Conservation (phyloP, 2,888 invertebrate genomes). For the Drosophila longiperda region DNA sequence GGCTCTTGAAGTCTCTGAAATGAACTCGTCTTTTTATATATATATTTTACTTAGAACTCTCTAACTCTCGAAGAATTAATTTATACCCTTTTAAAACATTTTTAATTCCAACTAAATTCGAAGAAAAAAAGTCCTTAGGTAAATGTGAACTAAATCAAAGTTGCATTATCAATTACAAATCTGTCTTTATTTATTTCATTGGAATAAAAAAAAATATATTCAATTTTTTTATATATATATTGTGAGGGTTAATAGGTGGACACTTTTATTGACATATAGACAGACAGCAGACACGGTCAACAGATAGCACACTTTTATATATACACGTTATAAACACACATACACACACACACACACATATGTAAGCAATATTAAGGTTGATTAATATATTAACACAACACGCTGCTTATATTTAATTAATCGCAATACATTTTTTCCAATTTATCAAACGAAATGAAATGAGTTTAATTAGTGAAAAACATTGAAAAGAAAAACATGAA, state of each 20-base stretch:
- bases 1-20: background rate
- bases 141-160: slow-evolving; percentile 2
- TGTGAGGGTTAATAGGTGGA: slow-evolving; percentile 26
- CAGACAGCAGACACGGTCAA: slow-evolving; percentile 44
- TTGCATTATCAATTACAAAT: slow-evolving; percentile 19
- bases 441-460: slow-evolving; percentile 9
- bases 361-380: slow-evolving; percentile 31
- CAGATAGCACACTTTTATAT: slow-evolving; percentile 41
- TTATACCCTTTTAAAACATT: background rate
- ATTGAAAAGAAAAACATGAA: slow-evolving; percentile 18
- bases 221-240: background rate
- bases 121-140: background rate
- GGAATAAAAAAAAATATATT: background rate
- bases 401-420: slow-evolving; percentile 24
- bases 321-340: slow-evolving; percentile 18
- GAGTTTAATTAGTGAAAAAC: slow-evolving; percentile 33
- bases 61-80: background rate
- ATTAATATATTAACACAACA: slow-evolving; percentile 42
- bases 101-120: background rate
- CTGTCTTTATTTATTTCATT: slow-evolving; percentile 1
- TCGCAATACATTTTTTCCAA: slow-evolving; percentile 14
- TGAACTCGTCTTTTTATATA: background rate
- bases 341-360: slow-evolving; percentile 14
- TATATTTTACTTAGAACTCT: background rate
- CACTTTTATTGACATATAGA: slow-evolving; percentile 44